Evolutionary conservation across 2,888 invertebrate species (phyloP).

Genomic region (Eumacrocentrus americanus): DNA sequence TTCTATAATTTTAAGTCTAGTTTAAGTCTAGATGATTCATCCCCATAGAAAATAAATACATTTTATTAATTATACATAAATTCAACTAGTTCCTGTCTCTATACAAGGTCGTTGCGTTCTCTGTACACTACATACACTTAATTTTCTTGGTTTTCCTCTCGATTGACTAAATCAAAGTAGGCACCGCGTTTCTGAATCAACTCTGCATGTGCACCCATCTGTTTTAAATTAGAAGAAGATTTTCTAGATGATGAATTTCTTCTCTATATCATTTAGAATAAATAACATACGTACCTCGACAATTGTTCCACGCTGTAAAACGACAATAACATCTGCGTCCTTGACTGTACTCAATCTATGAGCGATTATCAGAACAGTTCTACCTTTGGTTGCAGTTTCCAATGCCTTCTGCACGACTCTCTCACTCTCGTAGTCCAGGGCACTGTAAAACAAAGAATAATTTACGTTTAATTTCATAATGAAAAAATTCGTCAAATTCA

Average conservation of each 20-base stretch:
- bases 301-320: constrained; percentile 81
- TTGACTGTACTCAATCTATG: constrained; percentile 91
- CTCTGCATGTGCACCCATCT: constrained; percentile 84
- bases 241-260: not conserved
- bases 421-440: constrained; percentile 91
- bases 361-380: constrained; percentile 94
- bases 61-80: constrained; percentile 20
- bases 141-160: constrained; percentile 67
- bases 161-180: constrained; percentile 84
- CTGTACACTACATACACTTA: constrained; percentile 43
- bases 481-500: not conserved
- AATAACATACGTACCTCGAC: constrained; percentile 71
- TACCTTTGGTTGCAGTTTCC: constrained; percentile 80
- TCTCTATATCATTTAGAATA: constrained; percentile 24
- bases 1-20: not conserved
- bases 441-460: constrained; percentile 66
- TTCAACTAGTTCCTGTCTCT: constrained; percentile 15
- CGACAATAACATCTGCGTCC: constrained; percentile 91
- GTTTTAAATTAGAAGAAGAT: constrained; percentile 41
- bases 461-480: not conserved
- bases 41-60: constrained; percentile 16
- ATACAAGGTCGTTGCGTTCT: constrained; percentile 23
- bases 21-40: constrained; percentile 1
- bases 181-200: constrained; percentile 79
- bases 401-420: constrained; percentile 87